A percentile compares a stretch with the other conserved stretches of the same genome.
phyloP scores from a whole-genome alignment of 53 echinoderm and acorn worm species.

The Glandiceps talaboti region DNA sequence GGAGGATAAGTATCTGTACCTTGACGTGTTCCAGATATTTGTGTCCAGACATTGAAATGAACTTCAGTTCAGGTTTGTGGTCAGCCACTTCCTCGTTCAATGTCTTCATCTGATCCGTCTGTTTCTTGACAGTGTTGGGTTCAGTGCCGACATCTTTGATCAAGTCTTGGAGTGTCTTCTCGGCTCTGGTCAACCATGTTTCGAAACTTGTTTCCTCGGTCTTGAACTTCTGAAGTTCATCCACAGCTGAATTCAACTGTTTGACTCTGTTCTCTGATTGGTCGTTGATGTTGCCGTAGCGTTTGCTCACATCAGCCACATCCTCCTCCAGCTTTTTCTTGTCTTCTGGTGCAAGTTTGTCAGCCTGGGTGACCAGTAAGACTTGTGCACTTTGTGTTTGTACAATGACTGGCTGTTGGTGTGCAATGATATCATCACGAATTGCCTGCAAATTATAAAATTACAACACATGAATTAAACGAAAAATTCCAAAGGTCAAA shows the following conservation, averaged over 20 bases:
- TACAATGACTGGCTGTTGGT: constrained; percentile 85
- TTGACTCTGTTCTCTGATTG: constrained; percentile 63
- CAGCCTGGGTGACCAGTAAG: constrained; percentile 54
- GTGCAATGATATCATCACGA: constrained; percentile 83
- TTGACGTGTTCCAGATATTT: constrained; percentile 61
- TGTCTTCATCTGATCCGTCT: constrained; percentile 53
- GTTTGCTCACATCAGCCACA: constrained; percentile 39
- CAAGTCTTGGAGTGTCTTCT: constrained; percentile 34
- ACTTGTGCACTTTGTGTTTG: constrained; percentile 77
- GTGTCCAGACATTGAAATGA: constrained; percentile 79
- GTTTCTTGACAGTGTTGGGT: constrained; percentile 53
- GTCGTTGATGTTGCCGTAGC: constrained; percentile 42
- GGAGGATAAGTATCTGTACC: constrained; percentile 14
- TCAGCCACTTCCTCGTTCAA: constrained; percentile 84
- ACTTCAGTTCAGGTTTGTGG: constrained; percentile 90
- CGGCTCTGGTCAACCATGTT: constrained; percentile 52
- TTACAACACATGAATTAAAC: too few relatives aligned
- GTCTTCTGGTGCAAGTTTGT: constrained; percentile 63
- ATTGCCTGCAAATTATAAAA: constrained; percentile 28
- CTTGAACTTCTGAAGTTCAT: constrained; percentile 55
- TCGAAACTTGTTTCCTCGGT: constrained; percentile 54
- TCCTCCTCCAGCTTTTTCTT: constrained; percentile 83
- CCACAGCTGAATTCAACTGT: constrained; percentile 40
- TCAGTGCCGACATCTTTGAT: constrained; percentile 50
- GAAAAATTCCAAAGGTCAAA: not conserved